Percentiles rank a stretch among this genome's conserved stretches.
These are phyloP conservation scores for Haemorhous mexicanus DNA, from an alignment of 2,113 vertebrate genomes.

Conservation along the genomic window DNA sequence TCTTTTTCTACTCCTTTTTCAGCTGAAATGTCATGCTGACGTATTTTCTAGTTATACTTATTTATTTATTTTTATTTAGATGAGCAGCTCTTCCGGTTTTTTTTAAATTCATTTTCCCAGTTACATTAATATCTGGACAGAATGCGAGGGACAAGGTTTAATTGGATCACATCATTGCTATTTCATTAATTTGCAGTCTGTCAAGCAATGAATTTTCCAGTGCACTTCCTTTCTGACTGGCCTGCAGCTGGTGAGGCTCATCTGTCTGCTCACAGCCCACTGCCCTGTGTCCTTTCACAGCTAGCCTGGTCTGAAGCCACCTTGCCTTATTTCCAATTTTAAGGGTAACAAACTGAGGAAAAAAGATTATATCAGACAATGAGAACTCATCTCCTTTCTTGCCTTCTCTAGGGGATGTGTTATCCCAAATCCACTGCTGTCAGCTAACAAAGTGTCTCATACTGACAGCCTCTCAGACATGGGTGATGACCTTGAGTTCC, in stretches of 20 bases:
- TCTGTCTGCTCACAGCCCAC: neutral
- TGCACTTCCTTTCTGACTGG: neutral
- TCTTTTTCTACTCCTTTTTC: neutral
- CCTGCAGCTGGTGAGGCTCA: neutral
- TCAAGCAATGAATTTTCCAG: neutral
- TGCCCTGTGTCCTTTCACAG: neutral
- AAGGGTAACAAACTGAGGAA: slow-evolving; percentile 29
- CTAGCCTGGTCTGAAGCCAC: neutral
- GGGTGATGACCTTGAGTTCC: slow-evolving; percentile 33
- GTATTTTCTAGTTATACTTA: neutral
- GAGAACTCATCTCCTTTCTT: neutral
- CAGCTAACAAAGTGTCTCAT: neutral
- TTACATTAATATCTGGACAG: neutral
- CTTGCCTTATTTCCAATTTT: slow-evolving; percentile 6
- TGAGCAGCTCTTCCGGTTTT: neutral
- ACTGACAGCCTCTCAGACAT: neutral
- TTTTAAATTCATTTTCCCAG: neutral
- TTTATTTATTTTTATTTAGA: neutral
- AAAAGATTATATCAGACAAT: slow-evolving; percentile 3
- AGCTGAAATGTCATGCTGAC: neutral
- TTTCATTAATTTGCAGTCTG: slow-evolving; percentile 28
- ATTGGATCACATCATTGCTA: neutral
- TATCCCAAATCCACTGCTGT: neutral
- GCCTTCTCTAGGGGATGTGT: neutral
- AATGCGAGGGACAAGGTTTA: neutral